phyloP scores from a whole-genome alignment of 1,140 invertebrate species.

The Drosophila sp. region DNA sequence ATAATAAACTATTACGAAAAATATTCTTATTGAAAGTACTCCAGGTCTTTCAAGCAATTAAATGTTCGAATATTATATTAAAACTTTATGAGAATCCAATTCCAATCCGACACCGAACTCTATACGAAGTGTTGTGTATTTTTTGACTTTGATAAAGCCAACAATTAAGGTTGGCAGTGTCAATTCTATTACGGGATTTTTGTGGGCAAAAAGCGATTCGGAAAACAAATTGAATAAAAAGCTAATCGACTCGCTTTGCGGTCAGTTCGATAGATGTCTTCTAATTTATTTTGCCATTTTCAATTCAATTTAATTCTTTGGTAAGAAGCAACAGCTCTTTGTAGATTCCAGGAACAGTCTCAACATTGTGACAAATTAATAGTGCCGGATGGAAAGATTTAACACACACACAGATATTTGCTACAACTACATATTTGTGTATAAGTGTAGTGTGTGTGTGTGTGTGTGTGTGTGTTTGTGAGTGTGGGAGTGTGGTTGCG shows the following conservation, averaged over 20 bases:
- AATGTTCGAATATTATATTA: no score
- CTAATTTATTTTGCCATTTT: background rate
- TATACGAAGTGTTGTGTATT: no score
- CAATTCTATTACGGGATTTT: constrained; percentile 4
- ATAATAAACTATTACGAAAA: no score
- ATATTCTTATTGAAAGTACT: no score
- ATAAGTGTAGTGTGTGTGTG: constrained; percentile 10
- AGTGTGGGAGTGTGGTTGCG: constrained; percentile 7
- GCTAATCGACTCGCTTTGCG: constrained; percentile 6
- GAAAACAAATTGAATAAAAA: background rate
- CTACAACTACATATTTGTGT: background rate
- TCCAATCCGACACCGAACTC: no score
- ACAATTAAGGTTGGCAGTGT: background rate
- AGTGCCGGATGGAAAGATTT: background rate
- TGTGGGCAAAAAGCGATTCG: background rate
- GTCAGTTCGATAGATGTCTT: constrained; percentile 4
- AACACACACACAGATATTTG: background rate
- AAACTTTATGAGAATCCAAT: no score
- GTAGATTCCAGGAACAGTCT: background rate
- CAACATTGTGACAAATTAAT: constrained; percentile 34
- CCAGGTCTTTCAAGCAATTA: no score
- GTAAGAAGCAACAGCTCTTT: background rate
- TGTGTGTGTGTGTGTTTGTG: background rate
- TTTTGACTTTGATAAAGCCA: no score
- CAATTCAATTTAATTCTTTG: constrained; percentile 1